Base-by-base conservation (phyloP, 2,888 invertebrate species). In the Cephus spinipes region DNA sequence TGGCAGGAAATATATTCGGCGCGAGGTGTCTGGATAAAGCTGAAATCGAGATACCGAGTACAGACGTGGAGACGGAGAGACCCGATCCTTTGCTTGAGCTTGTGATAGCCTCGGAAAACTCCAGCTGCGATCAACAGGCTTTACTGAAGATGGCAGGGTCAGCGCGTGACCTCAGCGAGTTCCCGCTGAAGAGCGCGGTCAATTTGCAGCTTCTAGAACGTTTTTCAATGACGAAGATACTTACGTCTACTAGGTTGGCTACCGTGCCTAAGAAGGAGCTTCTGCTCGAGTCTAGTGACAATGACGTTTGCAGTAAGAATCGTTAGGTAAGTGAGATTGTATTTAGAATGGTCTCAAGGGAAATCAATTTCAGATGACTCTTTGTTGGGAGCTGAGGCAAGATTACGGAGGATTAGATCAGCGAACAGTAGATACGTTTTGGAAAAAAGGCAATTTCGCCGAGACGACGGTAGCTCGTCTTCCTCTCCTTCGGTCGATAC, bases 321-420 rank as follows among this genome's bases (percentile, higher is more conserved):
- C 12, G 1, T 34, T 69, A 33, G 6, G 31, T 40, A n/a, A 36
- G 36, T n/a, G 30, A 30, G 34, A 55, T 23, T 55, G 55, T 23
- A 23, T 55, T 55, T 55, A 55, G 55, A 55, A 23, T 23, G 55
- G 55, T 55, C 23, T 23, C 23, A 55, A 23, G 23, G 55, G 55
- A 55, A 55, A 55, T 55, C 55, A 55, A 33, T 78, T 80, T 32
- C 81, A 91, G 92, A 90, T 79, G 90, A 91, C 74, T 89, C 88
- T 78, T 85, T 92, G 77, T 87, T 92, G 79, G 92, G 92, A 23
- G 89, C 89, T 31, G 91, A 91, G 73, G 89, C 91, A 32, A 88
- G 91, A 75, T 83, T 90, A 73, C 90, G 91, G 68, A 89, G 92
- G 84, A 92, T 92, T 81, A 90, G 91, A 81, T 92, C 92, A 40